Conservation (phyloP, 2,797 vertebrate species). For the Corythornis leucogaster region DNA sequence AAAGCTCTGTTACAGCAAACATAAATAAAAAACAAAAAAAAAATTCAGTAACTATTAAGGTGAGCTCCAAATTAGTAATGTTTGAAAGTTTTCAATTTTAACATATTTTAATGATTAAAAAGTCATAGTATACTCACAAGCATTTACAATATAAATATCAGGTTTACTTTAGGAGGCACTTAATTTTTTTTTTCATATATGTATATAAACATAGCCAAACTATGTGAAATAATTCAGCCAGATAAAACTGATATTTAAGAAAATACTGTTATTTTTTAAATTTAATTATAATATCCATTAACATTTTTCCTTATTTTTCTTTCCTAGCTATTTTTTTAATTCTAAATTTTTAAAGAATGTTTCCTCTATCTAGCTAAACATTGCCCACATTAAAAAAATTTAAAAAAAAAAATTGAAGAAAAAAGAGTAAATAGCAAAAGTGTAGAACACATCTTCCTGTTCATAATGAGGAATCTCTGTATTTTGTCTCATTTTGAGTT, state of each 20-base stretch:
- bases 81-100: background rate
- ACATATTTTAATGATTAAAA: background rate
- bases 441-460: background rate
- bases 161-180: background rate
- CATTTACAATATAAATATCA: background rate
- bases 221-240: background rate
- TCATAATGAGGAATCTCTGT: accelerated
- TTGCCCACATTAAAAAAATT: background rate
- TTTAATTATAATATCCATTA: background rate
- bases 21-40: too few relatives aligned
- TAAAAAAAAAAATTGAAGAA: background rate
- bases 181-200: background rate
- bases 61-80: background rate
- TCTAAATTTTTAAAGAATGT: background rate
- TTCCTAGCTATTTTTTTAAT: background rate
- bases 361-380: background rate
- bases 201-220: background rate
- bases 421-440: background rate
- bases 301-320: background rate
- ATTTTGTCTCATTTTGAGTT: background rate
- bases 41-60: background rate
- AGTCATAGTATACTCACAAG: background rate
- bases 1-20: constrained; percentile 30
- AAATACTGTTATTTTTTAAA: background rate
- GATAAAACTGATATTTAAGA: background rate